phyloP scores from a whole-genome alignment of 2,113 vertebrate species.

The Platysteira castanea region DNA sequence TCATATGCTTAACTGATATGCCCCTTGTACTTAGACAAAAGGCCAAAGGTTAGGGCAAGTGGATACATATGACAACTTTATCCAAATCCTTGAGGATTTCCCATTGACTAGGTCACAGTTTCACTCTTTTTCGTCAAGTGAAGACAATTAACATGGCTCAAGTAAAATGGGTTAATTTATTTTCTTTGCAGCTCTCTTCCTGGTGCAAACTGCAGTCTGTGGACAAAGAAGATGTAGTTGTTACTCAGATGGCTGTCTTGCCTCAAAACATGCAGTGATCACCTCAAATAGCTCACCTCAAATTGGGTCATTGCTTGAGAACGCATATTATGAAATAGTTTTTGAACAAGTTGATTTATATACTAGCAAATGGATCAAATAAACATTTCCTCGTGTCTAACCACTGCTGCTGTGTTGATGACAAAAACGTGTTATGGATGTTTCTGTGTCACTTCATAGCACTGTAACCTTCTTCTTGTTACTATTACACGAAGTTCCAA shows the following conservation, averaged over 20 bases:
- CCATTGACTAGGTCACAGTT: neutral
- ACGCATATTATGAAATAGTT: neutral
- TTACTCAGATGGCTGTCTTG: neutral
- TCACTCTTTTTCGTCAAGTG: neutral
- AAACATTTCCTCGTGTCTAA: neutral
- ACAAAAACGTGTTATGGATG: neutral
- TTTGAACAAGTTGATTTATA: neutral
- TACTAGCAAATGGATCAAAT: neutral
- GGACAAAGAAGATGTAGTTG: neutral
- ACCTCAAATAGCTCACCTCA: neutral
- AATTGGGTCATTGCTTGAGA: neutral
- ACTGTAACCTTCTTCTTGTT: neutral
- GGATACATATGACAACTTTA: neutral
- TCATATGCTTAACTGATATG: slow-evolving; percentile 20
- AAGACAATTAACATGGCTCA: neutral
- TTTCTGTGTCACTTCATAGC: slow-evolving; percentile 14
- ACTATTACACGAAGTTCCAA: slow-evolving; percentile 14
- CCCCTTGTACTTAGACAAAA: slow-evolving; percentile 29
- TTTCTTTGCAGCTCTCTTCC: neutral
- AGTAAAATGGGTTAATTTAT: neutral
- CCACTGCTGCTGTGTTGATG: neutral
- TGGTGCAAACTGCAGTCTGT: neutral
- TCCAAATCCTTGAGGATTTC: slow-evolving; percentile 3
- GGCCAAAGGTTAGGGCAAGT: slow-evolving; percentile 13
- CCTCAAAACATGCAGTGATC: neutral